These are phyloP conservation scores for Lateolabrax maculatus DNA, from an alignment of 2,797 vertebrate species.

Conservation along the genomic window DNA sequence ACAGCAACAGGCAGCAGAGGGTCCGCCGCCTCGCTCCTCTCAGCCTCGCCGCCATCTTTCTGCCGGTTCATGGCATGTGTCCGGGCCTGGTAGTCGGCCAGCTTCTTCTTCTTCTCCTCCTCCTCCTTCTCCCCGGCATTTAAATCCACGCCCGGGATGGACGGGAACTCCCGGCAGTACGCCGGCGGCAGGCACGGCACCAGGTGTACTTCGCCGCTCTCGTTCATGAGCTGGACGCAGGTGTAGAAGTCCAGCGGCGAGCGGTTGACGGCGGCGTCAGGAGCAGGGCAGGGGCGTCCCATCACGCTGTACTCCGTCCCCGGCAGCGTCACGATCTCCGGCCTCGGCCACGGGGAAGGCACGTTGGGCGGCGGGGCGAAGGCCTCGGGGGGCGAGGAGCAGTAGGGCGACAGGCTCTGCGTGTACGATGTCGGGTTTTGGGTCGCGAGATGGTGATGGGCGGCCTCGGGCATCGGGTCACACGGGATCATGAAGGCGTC, in stretches of 20 bases:
- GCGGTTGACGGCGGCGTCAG: background rate
- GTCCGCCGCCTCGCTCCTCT: conserved; percentile 52
- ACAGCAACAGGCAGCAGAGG: conserved; percentile 63
- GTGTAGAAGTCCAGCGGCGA: conserved; percentile 82
- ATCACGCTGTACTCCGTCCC: conserved; percentile 76
- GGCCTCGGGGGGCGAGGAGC: background rate
- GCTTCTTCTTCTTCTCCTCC: conserved; percentile 60
- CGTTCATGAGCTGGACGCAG: conserved; percentile 81
- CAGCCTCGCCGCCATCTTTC: background rate
- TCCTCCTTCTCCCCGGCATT: background rate
- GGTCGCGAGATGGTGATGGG: background rate
- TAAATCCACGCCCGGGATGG: background rate
- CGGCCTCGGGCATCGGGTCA: background rate
- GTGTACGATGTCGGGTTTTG: background rate
- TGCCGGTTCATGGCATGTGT: background rate
- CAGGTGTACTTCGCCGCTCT: conserved; percentile 80
- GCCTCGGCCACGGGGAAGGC: conserved; percentile 4
- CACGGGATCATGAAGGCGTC: background rate
- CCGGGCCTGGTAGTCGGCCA: conserved; percentile 35
- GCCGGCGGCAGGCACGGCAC: conserved; percentile 72
- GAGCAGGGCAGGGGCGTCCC: background rate
- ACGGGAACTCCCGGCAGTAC: conserved; percentile 48
- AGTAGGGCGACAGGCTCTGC: conserved; percentile 40
- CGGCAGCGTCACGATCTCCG: conserved; percentile 56
- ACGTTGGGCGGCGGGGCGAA: background rate